Conservation (phyloP, 2,797 vertebrate species). For the Sebastes iracundus region DNA sequence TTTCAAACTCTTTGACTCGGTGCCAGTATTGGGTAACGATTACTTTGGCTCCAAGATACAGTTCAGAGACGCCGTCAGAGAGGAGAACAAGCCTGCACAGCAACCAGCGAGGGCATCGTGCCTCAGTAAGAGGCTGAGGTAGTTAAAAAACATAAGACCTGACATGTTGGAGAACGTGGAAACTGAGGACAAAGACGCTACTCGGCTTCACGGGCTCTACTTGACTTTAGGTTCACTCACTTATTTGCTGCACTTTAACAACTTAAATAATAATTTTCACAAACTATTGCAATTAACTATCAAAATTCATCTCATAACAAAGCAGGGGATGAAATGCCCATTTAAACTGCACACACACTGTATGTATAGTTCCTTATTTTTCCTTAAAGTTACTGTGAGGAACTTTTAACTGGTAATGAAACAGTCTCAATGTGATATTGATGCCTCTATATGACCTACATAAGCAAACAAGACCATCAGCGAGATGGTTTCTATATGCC, state of each 20-base stretch:
- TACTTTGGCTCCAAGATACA: not conserved
- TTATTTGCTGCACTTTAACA: too few relatives aligned
- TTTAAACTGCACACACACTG: not conserved
- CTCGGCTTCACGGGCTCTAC: not conserved
- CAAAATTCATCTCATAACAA: not conserved
- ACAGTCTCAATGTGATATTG: too few relatives aligned
- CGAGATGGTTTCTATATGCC: not conserved
- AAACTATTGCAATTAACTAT: not conserved
- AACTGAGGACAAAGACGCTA: not conserved
- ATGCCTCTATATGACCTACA: too few relatives aligned
- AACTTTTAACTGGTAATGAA: too few relatives aligned
- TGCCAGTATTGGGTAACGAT: not conserved
- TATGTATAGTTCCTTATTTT: not conserved
- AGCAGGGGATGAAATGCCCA: not conserved
- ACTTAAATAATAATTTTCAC: not conserved
- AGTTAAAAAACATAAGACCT: constrained; percentile 13
- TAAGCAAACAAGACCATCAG: too few relatives aligned
- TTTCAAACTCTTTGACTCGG: constrained; percentile 19
- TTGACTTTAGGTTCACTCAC: not conserved
- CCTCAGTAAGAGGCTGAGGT: not conserved
- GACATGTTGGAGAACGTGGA: constrained; percentile 23
- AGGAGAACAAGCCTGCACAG: constrained; percentile 25
- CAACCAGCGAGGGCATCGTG: not conserved
- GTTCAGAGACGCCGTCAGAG: not conserved
- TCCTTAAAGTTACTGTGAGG: too few relatives aligned